These are phyloP conservation scores for Melanotaenia pygmaea DNA, from an alignment of 2,797 vertebrate genomes.

Conservation along the genomic window DNA sequence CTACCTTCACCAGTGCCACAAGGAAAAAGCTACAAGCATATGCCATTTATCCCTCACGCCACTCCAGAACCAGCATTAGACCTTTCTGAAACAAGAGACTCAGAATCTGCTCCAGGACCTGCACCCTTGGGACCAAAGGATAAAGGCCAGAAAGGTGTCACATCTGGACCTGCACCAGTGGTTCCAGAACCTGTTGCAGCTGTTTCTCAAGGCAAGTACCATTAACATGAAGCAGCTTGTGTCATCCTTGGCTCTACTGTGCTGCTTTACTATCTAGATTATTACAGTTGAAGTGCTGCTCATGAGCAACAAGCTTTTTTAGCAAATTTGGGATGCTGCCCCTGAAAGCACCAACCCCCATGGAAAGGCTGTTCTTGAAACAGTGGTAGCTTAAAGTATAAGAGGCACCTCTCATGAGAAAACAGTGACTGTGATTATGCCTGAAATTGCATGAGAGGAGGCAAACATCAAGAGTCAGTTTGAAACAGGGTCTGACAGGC, in stretches of 20 bases:
- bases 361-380: constrained; percentile 47
- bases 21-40: constrained; percentile 64
- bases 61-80: constrained; percentile 34
- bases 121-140: constrained; percentile 13
- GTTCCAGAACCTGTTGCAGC: constrained; percentile 21
- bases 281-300: constrained; percentile 65
- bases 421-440: constrained; percentile 9
- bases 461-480: constrained; percentile 40
- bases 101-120: constrained; percentile 29
- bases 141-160: constrained; percentile 31
- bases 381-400: constrained; percentile 33
- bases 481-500: constrained; percentile 26
- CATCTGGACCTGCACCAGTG: constrained; percentile 35
- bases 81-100: constrained; percentile 31
- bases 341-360: constrained; percentile 34
- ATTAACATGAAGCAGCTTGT: background rate
- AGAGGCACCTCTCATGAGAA: constrained; percentile 27
- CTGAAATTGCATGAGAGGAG: constrained; percentile 38
- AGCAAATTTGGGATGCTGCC: constrained; percentile 7
- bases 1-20: constrained; percentile 46
- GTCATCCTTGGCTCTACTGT: background rate
- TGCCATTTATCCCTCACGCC: constrained; percentile 14
- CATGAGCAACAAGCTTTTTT: constrained; percentile 55
- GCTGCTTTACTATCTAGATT: constrained; percentile 46
- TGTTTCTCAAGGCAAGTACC: constrained; percentile 66